Base-by-base conservation (phyloP, 2,797 vertebrate genomes). In the Sebastes variabilis region DNA sequence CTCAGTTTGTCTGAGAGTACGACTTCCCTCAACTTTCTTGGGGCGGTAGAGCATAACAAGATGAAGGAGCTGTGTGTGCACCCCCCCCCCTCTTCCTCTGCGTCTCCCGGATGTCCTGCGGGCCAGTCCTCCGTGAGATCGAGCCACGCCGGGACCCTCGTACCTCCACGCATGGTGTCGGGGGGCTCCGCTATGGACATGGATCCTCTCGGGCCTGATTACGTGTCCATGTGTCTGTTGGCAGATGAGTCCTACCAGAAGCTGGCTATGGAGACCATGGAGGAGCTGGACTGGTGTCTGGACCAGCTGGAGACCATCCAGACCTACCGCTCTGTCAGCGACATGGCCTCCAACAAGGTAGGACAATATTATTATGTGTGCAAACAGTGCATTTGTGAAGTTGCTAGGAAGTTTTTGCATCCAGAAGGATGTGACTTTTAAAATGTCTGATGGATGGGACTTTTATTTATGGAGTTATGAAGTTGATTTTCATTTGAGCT, bases 341-440 rank as follows among this genome's bases (percentile, higher is more conserved):
- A 99, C 96, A 99, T 99, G 98, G 98, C 98, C 82, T 99, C 98
- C 27, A 98, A 97, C 89, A 99, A 99, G 98, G 98, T 99, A 96
- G 94, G 97, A 61, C 10, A 46, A 10, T 24, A 29, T 34, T 49
- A 18, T 30, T 58, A 13, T 25, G 13, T 36, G 6, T 54, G 68
- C 38, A 72, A 66, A 61, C 9, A 6, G 5, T 25, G 13, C 61
- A 49, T 66, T 73, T 34, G 6, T 70, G 22, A 76, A 6, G 56
- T 58, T 67, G 13, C 8, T 1, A 0, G 8, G 10, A 29, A 4
- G 36, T 34, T 65, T 78, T 66, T 77, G 49, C 30, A 69, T 55
- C 36, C 7, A 27, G 8, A 27, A 6, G 4, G 12, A 58, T 20
- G 10, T 49, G 22, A 49, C n/a, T 67, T 20, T 22, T 6, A 24